Evolutionary conservation across 2,888 invertebrate genomes (phyloP).

Genomic region (Rambutsinella grinnellia): DNA sequence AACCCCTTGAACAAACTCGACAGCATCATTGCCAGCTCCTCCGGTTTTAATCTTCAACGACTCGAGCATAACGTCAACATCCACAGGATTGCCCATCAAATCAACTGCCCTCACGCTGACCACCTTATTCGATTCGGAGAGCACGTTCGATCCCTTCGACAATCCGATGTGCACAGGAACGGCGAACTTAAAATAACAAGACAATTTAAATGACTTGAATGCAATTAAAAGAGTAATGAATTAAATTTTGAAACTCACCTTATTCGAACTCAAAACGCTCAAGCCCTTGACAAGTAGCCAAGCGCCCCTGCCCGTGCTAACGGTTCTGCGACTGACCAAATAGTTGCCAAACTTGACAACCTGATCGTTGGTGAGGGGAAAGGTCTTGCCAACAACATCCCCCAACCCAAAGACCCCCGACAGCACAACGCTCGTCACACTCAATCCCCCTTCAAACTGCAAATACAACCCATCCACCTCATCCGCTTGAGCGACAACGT

Average conservation of each 20-base stretch:
- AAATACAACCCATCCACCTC: constrained; percentile 90
- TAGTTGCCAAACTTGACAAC: constrained; percentile 89
- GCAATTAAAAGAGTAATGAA: background rate
- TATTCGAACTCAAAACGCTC: constrained; percentile 77
- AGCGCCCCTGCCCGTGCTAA: constrained; percentile 87
- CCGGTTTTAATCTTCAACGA: constrained; percentile 48
- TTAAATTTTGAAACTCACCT: constrained; percentile 71
- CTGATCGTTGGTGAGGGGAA: constrained; percentile 82
- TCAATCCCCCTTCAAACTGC: constrained; percentile 93
- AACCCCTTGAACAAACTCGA: constrained; percentile 61
- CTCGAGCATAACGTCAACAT: constrained; percentile 66
- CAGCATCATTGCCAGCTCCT: constrained; percentile 51
- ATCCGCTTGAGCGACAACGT: constrained; percentile 94
- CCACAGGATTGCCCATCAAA: constrained; percentile 80
- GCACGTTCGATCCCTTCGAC: constrained; percentile 84
- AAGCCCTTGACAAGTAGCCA: constrained; percentile 85
- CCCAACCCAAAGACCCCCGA: constrained; percentile 77
- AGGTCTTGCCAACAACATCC: constrained; percentile 75
- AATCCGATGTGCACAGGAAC: constrained; percentile 89
- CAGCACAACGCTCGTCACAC: constrained; percentile 78
- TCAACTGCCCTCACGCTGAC: constrained; percentile 79
- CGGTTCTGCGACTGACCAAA: constrained; percentile 88
- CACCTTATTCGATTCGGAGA: constrained; percentile 80
- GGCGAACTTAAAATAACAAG: constrained; percentile 71
- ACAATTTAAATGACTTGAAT: background rate